Evolutionary conservation across 1,140 invertebrate genomes (phyloP), one percentile per base, ranked within the genome.

Genomic region (Drosophila hydei): DNA sequence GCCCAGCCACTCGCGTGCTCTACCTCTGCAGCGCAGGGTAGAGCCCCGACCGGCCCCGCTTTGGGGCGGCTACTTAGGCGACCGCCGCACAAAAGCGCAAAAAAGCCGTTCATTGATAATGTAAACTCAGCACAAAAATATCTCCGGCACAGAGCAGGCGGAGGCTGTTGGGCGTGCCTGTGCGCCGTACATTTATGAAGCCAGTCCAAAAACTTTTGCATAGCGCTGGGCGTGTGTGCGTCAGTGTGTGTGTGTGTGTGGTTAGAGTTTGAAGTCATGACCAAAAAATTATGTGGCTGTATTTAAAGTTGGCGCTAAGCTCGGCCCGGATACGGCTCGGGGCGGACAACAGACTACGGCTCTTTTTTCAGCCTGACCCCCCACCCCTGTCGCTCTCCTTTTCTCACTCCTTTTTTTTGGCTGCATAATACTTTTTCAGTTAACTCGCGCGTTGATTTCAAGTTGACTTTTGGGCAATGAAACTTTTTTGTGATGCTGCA

Each of bases 101-200:
- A 81, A 80, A 87, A 85, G 81, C 71, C 81, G 78, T 87, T 85
- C 83, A 87, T 87, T 87, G 81, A 87, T 87, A 87, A 87, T 87
- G 83, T 72, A 87, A 88, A 81, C 81, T 85, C 81, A 85, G 81
- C 81, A 85, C 70, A 87, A 85, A 87, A 80, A 80, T 85, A 87
- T 77, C 70, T 80, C 16, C 51, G 52, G 60, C 72, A 42, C 14
- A 23, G 21, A 9, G 47, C 47, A 7, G 14, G 42, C 12, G 48
- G 56, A 30, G 18, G 38, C 40, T 14, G 51, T 1, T 40, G 48
- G 47, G 27, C 21, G 51, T 19, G 40, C 14, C 23, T 18, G 21
- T 12, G 14, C 9, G 12, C 27, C 52, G 56, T 42, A 72, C 69
- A 80, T 64, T 77, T 81, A 77, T 80, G 78, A 80, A 74, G 79